Percentiles rank a stretch among this genome's conserved stretches.
Evolutionary conservation across 30 jellyfish, hydroid and myxozoan species (phyloP).

Genomic region (Pseudorhiza aurosa): DNA sequence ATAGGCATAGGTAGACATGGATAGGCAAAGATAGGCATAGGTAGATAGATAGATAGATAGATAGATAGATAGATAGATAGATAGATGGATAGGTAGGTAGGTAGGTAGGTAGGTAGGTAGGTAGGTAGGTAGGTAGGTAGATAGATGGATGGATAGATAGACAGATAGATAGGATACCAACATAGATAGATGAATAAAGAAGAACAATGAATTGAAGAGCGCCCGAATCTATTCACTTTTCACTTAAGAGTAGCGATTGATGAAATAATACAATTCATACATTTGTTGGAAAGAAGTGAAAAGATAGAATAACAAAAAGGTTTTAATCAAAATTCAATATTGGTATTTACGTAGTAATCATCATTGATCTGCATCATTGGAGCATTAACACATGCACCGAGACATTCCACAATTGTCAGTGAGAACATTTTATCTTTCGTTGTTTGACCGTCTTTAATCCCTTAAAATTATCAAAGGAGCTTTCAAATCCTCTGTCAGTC

Average conservation of each 20-base stretch:
- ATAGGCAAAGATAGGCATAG: too few species aligned
- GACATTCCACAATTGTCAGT: slow-evolving; percentile 90
- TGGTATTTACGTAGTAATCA: slow-evolving; percentile 74
- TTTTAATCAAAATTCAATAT: not conserved
- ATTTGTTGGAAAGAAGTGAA: not conserved
- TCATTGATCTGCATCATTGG: slow-evolving; percentile 99
- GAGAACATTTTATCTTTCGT: slow-evolving; percentile 92
- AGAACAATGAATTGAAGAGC: not conserved
- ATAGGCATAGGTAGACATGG: too few species aligned
- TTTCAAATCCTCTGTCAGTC: not conserved
- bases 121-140: too few species aligned
- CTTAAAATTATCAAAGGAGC: slow-evolving; percentile 32
- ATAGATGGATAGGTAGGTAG: too few species aligned
- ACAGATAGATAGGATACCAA: too few species aligned
- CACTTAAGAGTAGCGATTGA: not conserved
- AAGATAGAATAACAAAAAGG: not conserved
- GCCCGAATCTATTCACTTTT: not conserved
- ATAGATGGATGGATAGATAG: too few species aligned
- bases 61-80: too few species aligned
- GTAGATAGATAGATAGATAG: too few species aligned
- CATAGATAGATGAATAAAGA: not conserved
- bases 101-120: too few species aligned
- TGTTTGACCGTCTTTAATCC: slow-evolving; percentile 90
- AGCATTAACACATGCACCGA: slow-evolving; percentile 99
- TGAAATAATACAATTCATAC: not conserved